Base-by-base conservation (phyloP, 1,140 invertebrate species). In the Aphidius ervi region DNA sequence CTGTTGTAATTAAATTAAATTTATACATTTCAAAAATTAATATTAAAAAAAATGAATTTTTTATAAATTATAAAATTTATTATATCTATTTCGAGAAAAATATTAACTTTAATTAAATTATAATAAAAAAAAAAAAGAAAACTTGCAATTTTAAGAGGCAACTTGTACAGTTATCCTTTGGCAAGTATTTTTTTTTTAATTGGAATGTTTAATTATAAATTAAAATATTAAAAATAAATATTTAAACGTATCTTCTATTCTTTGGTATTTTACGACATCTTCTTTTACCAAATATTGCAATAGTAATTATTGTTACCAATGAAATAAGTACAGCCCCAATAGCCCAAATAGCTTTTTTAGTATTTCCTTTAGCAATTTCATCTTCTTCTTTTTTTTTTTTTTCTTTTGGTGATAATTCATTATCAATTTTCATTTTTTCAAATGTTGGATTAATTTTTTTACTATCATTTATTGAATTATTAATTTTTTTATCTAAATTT, bases 171-270 rank as follows among this genome's bases (percentile, higher is more conserved):
- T 31, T 31, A 31, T 31, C 4, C 23, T 31, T 31, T 31, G 2
- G 2, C 9, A 16, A n/a, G 9, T 16, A 20, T 10, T 48, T 5
- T 52, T 8, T 4, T 52, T 31, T 37, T 16, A 2, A 52, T 16
- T 52, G 37, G 49, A 52, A 23, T 48, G 37, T 6, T 9, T 41
- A 37, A 41, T 58, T 49, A n/a, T 49, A 40, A 47, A 9, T 48
- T 47, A 37, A 23, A 41, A 20, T 46, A 9, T 61, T 31, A 31
- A 52, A 16, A 16, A 16, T 16, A 16, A 16, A 16, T 16, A 0
- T 16, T 31, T 72, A 77, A 49, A 76, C 76, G 52, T 76, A 78
- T 55, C 74, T 66, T 63, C 76, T 73, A 68, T 78, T 78, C 69
- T 77, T 78, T 71, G 76, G 75, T 16, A 69, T 67, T 67, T 70